phyloP scores from a whole-genome alignment of 53 echinoderm and acorn worm genomes.

The Paracentrotus lividus region DNA sequence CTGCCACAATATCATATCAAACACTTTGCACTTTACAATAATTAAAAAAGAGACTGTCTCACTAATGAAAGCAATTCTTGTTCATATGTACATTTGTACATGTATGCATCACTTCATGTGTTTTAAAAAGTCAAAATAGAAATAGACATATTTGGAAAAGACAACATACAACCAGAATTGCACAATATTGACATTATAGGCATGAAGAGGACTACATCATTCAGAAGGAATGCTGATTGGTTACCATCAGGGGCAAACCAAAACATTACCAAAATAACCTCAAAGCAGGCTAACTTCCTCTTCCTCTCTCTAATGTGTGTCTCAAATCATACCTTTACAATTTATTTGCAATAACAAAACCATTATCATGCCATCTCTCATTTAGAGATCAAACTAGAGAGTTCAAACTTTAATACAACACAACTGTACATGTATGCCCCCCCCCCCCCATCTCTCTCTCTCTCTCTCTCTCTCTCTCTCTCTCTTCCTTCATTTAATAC shows the following conservation, averaged over 20 bases:
- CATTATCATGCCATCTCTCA: too few relatives aligned
- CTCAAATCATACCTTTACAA: too few relatives aligned
- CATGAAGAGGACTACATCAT: not conserved
- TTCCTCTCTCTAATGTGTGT: not conserved
- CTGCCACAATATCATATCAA: not conserved
- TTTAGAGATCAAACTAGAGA: too few relatives aligned
- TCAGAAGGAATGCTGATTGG: not conserved
- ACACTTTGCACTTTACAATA: not conserved
- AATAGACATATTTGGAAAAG: too few relatives aligned
- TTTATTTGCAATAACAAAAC: too few relatives aligned
- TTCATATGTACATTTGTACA: not conserved
- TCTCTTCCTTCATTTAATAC: too few relatives aligned
- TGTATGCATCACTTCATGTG: not conserved
- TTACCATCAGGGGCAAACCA: too few relatives aligned
- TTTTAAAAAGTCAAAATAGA: too few relatives aligned
- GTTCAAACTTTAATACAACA: too few relatives aligned
- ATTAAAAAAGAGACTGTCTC: not conserved
- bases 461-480: too few relatives aligned
- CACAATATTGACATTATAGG: constrained; percentile 1
- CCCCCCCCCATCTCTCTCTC: too few relatives aligned
- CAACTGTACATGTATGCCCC: too few relatives aligned
- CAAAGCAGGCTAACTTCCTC: not conserved
- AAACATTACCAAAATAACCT: not conserved
- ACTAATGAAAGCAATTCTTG: not conserved
- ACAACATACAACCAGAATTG: not conserved